Conservation (phyloP, 64 coral and sea anemone species). For the Montipora cactus region DNA sequence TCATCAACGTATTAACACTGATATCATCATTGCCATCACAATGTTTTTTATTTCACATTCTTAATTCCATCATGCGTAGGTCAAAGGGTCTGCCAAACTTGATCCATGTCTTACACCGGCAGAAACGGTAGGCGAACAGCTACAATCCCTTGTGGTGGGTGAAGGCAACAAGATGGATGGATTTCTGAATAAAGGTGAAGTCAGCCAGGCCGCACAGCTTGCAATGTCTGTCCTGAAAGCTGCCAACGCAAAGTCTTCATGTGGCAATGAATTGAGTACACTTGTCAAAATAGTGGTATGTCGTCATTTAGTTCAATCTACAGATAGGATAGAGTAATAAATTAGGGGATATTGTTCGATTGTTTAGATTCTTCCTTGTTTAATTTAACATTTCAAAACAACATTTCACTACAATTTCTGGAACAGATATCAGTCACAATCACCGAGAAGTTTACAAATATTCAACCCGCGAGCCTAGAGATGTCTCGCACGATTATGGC, state of each 20-base stretch:
- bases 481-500: constrained; percentile 1
- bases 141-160: constrained; percentile 61
- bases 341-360: neutral
- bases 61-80: constrained; percentile 13
- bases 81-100: constrained; percentile 27
- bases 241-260: neutral
- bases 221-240: constrained; percentile 67
- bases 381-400: no score
- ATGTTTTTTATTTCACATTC: no score
- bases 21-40: no score
- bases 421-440: neutral
- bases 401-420: no score
- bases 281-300: neutral
- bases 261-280: neutral
- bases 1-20: no score
- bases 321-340: neutral
- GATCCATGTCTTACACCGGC: constrained; percentile 32
- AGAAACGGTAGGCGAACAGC: constrained; percentile 22
- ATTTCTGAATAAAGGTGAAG: constrained; percentile 59
- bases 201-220: constrained; percentile 74
- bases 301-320: neutral
- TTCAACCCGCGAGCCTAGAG: neutral
- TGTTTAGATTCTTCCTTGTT: neutral
- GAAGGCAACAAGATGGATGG: constrained; percentile 47
- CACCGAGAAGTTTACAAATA: neutral